Percentiles rank a stretch among this genome's conserved stretches.
phyloP scores from a whole-genome alignment of 2,797 vertebrate genomes.

The Austrolebias charrua region DNA sequence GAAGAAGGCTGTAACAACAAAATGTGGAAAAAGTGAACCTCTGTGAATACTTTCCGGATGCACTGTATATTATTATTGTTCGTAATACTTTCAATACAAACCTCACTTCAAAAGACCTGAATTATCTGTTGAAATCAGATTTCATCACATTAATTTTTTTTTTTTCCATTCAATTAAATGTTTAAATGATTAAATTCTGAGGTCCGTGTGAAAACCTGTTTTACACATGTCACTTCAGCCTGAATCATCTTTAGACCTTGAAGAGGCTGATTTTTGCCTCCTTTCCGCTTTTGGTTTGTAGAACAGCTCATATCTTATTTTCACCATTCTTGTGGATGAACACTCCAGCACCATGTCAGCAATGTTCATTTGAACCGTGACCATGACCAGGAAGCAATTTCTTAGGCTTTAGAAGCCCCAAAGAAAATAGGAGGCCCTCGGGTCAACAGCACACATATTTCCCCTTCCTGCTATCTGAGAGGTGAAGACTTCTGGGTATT shows the following conservation, averaged over 20 bases:
- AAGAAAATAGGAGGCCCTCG: constrained; percentile 36
- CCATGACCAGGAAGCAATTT: constrained; percentile 79
- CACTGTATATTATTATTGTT: too few species aligned
- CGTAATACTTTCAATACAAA: too few species aligned
- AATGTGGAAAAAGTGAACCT: too few species aligned
- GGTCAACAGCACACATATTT: constrained; percentile 48
- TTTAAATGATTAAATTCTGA: too few species aligned
- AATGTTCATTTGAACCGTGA: constrained; percentile 61
- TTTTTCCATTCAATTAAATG: too few species aligned
- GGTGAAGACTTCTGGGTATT: constrained; percentile 34
- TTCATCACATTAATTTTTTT: too few species aligned
- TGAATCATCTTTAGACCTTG: not conserved
- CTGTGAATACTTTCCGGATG: too few species aligned
- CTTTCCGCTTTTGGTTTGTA: constrained; percentile 14
- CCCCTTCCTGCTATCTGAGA: constrained; percentile 29
- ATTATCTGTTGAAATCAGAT: too few species aligned
- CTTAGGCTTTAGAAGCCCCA: constrained; percentile 62
- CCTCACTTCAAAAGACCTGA: too few species aligned
- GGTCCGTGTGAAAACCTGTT: too few species aligned
- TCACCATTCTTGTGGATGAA: constrained; percentile 41
- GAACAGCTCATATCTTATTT: constrained; percentile 46
- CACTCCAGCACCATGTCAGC: constrained; percentile 39
- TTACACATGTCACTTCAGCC: not conserved
- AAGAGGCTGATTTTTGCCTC: not conserved
- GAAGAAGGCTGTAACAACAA: too few species aligned